Conservation (phyloP, 2,113 vertebrate genomes). For the Callorhinus ursinus region DNA sequence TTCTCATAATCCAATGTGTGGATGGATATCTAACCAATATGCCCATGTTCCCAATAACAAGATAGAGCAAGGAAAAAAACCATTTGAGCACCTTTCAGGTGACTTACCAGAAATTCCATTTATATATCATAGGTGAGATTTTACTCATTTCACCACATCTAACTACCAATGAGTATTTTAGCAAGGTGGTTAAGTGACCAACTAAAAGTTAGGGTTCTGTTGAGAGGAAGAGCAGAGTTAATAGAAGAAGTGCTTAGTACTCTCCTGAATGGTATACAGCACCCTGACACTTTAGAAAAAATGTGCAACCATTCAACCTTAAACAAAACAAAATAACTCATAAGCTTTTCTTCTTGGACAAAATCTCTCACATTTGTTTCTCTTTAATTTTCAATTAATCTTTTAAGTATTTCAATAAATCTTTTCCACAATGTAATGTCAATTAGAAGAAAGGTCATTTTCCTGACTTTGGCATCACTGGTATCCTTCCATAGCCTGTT, state of each 20-base stretch:
- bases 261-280: neutral
- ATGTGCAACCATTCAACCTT: neutral
- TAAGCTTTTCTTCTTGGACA: neutral
- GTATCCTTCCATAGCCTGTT: neutral
- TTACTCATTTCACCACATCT: neutral
- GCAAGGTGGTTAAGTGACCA: neutral
- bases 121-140: neutral
- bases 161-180: neutral
- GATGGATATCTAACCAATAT: neutral
- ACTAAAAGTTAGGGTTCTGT: neutral
- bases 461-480: neutral
- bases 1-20: neutral
- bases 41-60: neutral
- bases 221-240: neutral
- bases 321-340: neutral
- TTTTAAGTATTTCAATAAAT: neutral
- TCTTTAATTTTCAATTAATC: neutral
- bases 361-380: neutral
- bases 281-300: neutral
- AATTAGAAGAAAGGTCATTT: neutral
- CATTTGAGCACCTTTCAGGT: neutral
- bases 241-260: neutral
- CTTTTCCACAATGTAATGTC: neutral
- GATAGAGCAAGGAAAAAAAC: neutral
- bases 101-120: neutral